A percentile compares a stretch with the other conserved stretches of the same genome.
These are phyloP conservation scores for Tryphoninae sp. DNA, from an alignment of 2,888 invertebrate genomes.

Conservation along the genomic window DNA sequence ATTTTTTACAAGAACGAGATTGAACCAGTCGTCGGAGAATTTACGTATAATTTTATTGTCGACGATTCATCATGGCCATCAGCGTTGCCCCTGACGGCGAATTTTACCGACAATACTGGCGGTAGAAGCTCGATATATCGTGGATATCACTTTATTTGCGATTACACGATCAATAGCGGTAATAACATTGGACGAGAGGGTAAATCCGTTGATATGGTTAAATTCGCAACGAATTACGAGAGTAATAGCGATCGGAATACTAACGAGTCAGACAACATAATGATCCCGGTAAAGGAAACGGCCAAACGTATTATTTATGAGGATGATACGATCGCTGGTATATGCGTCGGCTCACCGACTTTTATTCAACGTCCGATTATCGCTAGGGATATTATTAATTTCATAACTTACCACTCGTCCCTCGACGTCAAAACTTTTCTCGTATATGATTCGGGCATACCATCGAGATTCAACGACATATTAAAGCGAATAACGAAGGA, in stretches of 20 bases:
- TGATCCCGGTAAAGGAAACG: conserved; percentile 66
- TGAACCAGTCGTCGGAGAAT: conserved; percentile 83
- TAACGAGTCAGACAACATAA: conserved; percentile 63
- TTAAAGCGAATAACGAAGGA: conserved; percentile 79
- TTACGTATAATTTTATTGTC: conserved; percentile 68
- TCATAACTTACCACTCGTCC: conserved; percentile 86
- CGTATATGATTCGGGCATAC: conserved; percentile 84
- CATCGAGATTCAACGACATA: conserved; percentile 80
- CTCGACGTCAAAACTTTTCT: conserved; percentile 87
- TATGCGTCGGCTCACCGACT: conserved; percentile 85
- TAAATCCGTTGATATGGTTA: conserved; percentile 28
- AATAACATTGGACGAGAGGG: background rate
- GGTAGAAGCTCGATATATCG: conserved; percentile 62
- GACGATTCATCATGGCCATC: conserved; percentile 53
- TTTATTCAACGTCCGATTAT: conserved; percentile 77
- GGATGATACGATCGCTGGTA: conserved; percentile 82
- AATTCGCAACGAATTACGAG: conserved; percentile 2
- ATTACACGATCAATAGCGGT: conserved; percentile 27
- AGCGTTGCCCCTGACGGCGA: conserved; percentile 81
- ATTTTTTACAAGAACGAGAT: conserved; percentile 85
- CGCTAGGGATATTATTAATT: conserved; percentile 85
- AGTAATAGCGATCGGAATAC: conserved; percentile 3
- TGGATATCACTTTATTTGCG: conserved; percentile 83
- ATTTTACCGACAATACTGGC: conserved; percentile 80
- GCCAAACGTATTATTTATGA: background rate